Base-by-base conservation (phyloP, 2,888 invertebrate genomes). In the Noctua janthina region DNA sequence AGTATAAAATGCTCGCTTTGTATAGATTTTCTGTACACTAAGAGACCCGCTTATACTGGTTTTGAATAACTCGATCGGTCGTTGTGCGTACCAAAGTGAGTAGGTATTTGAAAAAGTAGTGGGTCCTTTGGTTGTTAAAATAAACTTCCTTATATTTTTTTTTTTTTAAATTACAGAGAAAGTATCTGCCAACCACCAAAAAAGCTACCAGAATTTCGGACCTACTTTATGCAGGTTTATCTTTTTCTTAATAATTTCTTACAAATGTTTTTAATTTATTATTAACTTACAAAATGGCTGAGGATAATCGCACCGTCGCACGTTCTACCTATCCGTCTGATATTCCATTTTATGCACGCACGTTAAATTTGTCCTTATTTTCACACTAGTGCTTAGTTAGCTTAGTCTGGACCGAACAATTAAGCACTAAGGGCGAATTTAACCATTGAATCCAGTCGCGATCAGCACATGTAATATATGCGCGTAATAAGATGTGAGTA, bases 221-320 rank as follows among this genome's bases (percentile, higher is more conserved):
- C 96, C 4, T 95, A 94, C 85, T 96, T 95, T 82, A 96, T 96
- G 96, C 96, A 96, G 96, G 96, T 92, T 43, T 78, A 76, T n/a
- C 46, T 51, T 77, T 72, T 56, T 64, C 29, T 68, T 68, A 39
- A 51, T 43, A 0, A 43, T 49, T 67, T 76, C 1, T 54, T 49
- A 29, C n/a, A 49, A 35, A n/a, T 46, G 17, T 54, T 64, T 43
- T 68, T 6, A 69, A 39, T 69, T 51, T 51, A 6, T 51, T 77
- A n/a, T 23, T 35, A 54, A 64, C 46, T 51, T 66, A 39, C 13
- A 39, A 49, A 46, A n/a, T 62, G 23, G 15, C 66, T 35, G 7
- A 67, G 66, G 5, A 29, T 15, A 56, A 43, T 54, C 20, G 51
- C 29, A 29, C 29, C 29, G 29, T 29, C 29, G 29, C 23, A 23